Percentiles rank a stretch among this genome's conserved stretches.
Evolutionary conservation across 2,113 vertebrate species (phyloP).

Genomic region (Callospermophilus lateralis): DNA sequence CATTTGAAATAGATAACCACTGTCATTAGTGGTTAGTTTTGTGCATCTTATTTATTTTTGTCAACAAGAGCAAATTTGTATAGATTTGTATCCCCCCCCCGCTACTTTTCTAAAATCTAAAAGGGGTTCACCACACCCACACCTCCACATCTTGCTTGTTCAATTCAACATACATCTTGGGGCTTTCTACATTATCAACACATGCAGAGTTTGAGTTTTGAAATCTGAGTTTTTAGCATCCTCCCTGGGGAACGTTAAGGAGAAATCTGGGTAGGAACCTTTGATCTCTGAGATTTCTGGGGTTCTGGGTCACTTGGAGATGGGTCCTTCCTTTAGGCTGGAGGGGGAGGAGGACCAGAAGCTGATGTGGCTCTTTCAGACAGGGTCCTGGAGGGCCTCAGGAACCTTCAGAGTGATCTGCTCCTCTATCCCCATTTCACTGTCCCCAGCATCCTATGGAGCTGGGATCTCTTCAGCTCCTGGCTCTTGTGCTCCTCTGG

Average conservation of each 20-base stretch:
- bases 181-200: neutral
- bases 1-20: neutral
- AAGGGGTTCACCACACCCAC: fast-evolving
- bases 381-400: neutral
- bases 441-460: neutral
- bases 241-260: neutral
- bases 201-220: neutral
- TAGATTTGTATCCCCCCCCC: neutral
- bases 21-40: neutral
- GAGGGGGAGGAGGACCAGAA: neutral
- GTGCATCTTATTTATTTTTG: neutral
- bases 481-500: neutral
- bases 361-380: neutral
- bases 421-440: neutral
- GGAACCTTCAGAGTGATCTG: neutral
- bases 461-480: neutral
- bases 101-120: neutral
- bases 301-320: neutral
- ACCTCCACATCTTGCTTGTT: neutral
- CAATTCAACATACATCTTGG: neutral
- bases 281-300: neutral
- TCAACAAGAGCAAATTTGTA: neutral
- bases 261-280: neutral
- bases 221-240: neutral
- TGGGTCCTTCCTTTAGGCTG: neutral